Conservation (phyloP, 2,113 vertebrate genomes). For the Hemiscyllium ocellatum region DNA sequence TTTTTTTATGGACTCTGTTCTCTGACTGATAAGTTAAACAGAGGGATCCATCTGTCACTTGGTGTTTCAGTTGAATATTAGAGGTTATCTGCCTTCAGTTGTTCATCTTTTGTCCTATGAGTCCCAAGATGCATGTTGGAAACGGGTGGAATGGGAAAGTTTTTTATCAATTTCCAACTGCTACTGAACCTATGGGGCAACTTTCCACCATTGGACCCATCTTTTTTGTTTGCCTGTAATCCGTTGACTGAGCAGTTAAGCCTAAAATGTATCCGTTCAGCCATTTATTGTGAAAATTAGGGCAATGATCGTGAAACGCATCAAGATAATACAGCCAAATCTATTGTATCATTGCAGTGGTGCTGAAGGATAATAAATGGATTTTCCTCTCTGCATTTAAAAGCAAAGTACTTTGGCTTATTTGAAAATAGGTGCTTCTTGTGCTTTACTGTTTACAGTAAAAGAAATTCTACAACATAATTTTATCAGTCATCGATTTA, state of each 20-base stretch:
- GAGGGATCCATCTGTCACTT: background rate
- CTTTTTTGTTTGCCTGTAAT: background rate
- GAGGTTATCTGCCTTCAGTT: background rate
- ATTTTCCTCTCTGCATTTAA: too few relatives aligned
- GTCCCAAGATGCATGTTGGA: background rate
- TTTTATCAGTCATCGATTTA: background rate
- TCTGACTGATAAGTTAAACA: background rate
- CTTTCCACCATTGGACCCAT: background rate
- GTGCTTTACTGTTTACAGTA: background rate
- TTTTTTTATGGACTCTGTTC: background rate
- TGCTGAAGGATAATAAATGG: too few relatives aligned
- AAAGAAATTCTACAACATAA: background rate
- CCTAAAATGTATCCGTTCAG: background rate
- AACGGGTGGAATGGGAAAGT: background rate
- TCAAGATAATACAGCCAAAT: background rate
- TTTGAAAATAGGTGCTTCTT: too few relatives aligned
- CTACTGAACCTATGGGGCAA: background rate
- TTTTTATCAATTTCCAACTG: background rate
- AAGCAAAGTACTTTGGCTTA: too few relatives aligned
- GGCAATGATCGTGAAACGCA: background rate
- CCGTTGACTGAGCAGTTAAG: background rate
- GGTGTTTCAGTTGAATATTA: background rate
- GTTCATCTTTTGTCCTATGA: background rate
- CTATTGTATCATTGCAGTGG: background rate
- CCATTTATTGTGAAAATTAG: background rate